Evolutionary conservation across 2,113 vertebrate species (phyloP).

Genomic region (Myocastor coypus): DNA sequence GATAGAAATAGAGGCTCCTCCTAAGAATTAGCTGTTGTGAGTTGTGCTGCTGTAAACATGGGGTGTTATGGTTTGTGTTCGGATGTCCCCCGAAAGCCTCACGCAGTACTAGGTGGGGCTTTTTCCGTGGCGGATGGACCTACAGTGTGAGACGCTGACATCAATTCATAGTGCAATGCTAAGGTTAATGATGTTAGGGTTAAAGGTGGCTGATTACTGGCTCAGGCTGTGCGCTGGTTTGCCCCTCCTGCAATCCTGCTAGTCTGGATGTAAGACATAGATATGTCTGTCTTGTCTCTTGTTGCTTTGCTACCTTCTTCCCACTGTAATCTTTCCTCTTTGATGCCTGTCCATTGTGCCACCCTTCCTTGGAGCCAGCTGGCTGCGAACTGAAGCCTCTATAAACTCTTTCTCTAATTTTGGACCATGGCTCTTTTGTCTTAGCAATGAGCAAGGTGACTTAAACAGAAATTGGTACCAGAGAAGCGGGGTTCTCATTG

Average conservation of each 20-base stretch:
- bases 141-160: neutral
- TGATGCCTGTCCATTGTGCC: neutral
- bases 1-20: neutral
- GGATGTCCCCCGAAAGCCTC: neutral
- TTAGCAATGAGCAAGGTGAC: neutral
- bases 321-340: too few relatives aligned
- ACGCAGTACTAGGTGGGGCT: neutral
- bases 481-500: neutral
- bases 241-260: neutral
- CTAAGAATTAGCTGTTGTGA: neutral
- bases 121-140: neutral
- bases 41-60: neutral
- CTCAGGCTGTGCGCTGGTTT: neutral
- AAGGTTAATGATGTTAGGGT: neutral
- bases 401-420: neutral
- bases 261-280: neutral
- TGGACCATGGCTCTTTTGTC: neutral
- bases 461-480: neutral
- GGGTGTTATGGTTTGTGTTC: neutral
- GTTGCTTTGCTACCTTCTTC: neutral
- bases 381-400: neutral
- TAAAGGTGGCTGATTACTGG: neutral
- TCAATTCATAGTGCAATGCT: neutral
- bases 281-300: neutral
- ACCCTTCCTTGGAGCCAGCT: neutral